These are phyloP conservation scores for Watsonalla binaria DNA, from an alignment of 2,888 invertebrate species.

Conservation along the genomic window DNA sequence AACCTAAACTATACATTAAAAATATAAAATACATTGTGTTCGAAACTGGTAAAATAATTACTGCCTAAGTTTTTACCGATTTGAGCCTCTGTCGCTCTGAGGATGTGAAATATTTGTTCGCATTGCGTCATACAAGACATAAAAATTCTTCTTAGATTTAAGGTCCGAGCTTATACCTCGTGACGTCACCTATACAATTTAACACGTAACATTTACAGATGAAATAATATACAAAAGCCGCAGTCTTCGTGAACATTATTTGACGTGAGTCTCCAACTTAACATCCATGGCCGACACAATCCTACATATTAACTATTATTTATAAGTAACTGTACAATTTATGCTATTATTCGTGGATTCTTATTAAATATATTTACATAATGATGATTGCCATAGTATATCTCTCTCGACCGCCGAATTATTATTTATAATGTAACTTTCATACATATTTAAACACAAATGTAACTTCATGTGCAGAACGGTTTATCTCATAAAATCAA, in stretches of 20 bases:
- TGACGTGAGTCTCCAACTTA: slow-evolving; percentile 57
- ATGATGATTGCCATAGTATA: slow-evolving; percentile 26
- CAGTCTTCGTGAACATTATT: slow-evolving; percentile 53
- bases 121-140: no score
- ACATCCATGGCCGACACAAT: slow-evolving; percentile 58
- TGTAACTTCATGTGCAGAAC: no score
- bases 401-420: slow-evolving; percentile 24
- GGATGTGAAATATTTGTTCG: no score
- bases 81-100: no score
- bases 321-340: slow-evolving; percentile 65
- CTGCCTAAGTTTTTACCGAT: no score
- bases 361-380: slow-evolving; percentile 66
- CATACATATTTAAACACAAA: no score
- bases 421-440: neutral
- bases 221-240: slow-evolving; percentile 56
- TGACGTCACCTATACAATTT: slow-evolving; percentile 20
- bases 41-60: no score
- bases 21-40: no score
- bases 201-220: slow-evolving; percentile 41
- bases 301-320: slow-evolving; percentile 42
- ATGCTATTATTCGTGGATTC: slow-evolving; percentile 46
- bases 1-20: no score
- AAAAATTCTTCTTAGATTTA: no score
- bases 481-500: no score
- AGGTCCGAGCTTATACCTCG: neutral